Conservation (phyloP, 2,113 vertebrate species). For the Tenrec ecaudatus region DNA sequence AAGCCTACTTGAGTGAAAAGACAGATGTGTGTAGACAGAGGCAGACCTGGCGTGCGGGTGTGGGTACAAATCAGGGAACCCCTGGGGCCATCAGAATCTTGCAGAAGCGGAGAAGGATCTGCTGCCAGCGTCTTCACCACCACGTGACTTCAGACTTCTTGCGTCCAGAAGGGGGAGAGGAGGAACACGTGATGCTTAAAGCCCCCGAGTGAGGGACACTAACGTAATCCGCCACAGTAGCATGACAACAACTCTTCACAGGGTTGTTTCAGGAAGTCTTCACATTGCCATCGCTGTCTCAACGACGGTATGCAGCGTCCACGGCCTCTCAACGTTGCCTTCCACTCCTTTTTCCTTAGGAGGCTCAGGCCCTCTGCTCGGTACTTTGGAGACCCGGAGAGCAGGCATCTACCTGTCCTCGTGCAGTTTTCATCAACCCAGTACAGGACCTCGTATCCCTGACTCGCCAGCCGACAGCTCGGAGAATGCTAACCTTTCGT, state of each 20-base stretch:
- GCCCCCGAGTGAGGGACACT: neutral
- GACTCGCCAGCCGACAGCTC: neutral
- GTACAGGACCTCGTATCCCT: accelerated
- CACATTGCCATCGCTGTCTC: no score
- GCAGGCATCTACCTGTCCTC: neutral
- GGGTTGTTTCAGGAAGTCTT: neutral
- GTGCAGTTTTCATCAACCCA: no score
- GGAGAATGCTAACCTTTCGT: neutral
- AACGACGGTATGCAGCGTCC: no score
- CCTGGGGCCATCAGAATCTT: neutral
- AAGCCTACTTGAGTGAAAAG: neutral
- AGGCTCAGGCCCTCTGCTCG: accelerated
- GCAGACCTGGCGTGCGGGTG: neutral
- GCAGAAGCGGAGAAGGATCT: neutral
- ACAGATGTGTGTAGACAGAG: neutral
- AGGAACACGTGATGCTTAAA: neutral
- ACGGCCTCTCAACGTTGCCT: no score
- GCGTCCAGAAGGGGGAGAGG: neutral
- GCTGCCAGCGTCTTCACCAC: neutral
- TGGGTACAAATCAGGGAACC: neutral
- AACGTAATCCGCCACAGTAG: no score
- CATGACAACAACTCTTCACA: neutral
- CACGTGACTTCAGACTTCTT: neutral
- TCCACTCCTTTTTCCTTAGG: neutral
- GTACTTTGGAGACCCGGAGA: no score